phyloP scores from a whole-genome alignment of 2,797 vertebrate species.

The Hozukius guyotensis region DNA sequence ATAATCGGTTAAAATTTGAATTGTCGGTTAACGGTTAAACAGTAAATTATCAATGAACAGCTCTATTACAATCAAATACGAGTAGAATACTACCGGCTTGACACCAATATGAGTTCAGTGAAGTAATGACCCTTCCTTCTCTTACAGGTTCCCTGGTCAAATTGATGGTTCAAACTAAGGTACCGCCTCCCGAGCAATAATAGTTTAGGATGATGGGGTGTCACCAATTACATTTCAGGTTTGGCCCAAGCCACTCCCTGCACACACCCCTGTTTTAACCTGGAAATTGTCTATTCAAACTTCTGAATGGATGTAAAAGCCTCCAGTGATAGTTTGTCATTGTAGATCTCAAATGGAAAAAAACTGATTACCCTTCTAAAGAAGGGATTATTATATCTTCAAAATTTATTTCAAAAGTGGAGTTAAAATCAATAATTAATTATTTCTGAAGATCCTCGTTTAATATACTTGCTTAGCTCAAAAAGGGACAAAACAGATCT shows the following conservation, averaged over 20 bases:
- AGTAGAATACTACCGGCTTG: too few species aligned
- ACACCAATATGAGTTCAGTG: too few species aligned
- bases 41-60: too few species aligned
- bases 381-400: too few species aligned
- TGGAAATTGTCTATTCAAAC: fast-evolving
- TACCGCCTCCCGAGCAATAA: not conserved
- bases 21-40: too few species aligned
- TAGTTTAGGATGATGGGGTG: not conserved
- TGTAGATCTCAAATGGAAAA: not conserved
- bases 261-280: not conserved
- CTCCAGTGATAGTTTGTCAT: not conserved
- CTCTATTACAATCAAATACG: too few species aligned
- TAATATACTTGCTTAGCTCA: not conserved
- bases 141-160: too few species aligned
- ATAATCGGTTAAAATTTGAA: too few species aligned
- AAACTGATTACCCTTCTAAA: too few species aligned
- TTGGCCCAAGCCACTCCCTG: not conserved
- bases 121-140: too few species aligned
- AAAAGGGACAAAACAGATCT: too few species aligned
- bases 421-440: not conserved
- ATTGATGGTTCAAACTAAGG: not conserved
- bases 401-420: too few species aligned
- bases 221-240: not conserved
- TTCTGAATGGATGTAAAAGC: not conserved
- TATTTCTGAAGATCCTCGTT: not conserved